Base-by-base conservation (phyloP, 2,113 vertebrate species). In the Entomyzon cyanotis region DNA sequence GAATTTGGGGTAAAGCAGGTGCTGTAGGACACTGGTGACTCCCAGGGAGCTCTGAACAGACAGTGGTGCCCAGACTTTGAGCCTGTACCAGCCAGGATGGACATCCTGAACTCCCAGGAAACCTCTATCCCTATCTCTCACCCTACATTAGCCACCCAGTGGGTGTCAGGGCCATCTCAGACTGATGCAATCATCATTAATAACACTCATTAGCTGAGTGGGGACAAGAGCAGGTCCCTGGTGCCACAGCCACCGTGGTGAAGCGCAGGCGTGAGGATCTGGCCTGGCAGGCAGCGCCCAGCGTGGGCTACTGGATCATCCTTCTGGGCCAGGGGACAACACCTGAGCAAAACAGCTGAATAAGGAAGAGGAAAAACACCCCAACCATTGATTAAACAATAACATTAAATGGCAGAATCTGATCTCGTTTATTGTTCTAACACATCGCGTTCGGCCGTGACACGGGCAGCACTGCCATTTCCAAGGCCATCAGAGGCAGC, bases 171-270 rank as follows among this genome's bases (percentile, higher is more conserved):
- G 74, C 56, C 35, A 11, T 39, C 69, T 70, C 50, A 50, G 39
- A 5, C 15, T 9, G 70, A 67, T 33, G 77, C 3, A 11, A 19
- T 63, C 1, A 0, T 63, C 60, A 23, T 63, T 91, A 93, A 93
- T 41, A 15, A 10, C 52, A 5, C 69, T 75, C 64, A 59, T 95
- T 82, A 94, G 25, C 33, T 2, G 2, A 53, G 33, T 30, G 76
- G 87, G 63, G 73, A 50, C 75, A n/a, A 9, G 82, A 63, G 22
- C 65, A 67, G 13, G 25, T 37, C 28, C 64, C 19, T 5, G 76
- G 68, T 53, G 68, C 2, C 0, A 0, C 76, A 69, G 74, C 37
- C 50, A 28, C 68, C 0, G 0, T 0, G 0, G 56, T 0, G 0
- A 55, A 74, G 70, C 0, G 1, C 49, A 4, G 68, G 63, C 19